phyloP scores from a whole-genome alignment of 2,797 vertebrate genomes.

The Clamator glandarius region DNA sequence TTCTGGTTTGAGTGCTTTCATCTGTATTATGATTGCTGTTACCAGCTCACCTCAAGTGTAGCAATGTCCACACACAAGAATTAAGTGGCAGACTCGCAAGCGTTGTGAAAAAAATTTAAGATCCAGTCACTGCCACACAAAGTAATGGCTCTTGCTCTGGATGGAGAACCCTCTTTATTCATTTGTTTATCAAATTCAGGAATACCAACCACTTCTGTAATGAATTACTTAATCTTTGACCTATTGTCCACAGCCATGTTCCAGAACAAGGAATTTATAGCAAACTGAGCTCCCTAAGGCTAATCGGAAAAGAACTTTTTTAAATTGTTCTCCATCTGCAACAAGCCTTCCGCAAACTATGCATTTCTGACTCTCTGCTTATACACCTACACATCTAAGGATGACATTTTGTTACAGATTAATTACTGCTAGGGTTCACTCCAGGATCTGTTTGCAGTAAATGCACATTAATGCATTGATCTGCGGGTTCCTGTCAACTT shows the following conservation, averaged over 20 bases:
- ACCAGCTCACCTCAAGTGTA: background rate
- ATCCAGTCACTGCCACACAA: background rate
- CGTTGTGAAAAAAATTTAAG: background rate
- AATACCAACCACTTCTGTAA: conserved; percentile 16
- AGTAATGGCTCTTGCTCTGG: background rate
- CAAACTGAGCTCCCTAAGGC: conserved; percentile 65
- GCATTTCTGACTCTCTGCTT: conserved; percentile 53
- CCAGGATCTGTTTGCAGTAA: conserved; percentile 19
- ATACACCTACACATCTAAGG: conserved; percentile 33
- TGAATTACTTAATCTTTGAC: conserved; percentile 59
- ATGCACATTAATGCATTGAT: background rate
- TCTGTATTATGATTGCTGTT: background rate
- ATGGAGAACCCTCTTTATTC: conserved; percentile 15
- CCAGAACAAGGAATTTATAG: conserved; percentile 62
- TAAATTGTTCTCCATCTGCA: conserved; percentile 23
- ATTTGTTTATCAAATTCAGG: conserved; percentile 59
- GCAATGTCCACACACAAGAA: background rate
- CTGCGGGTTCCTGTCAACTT: conserved; percentile 10
- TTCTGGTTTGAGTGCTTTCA: background rate
- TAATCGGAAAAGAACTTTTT: conserved; percentile 63
- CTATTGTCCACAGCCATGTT: conserved; percentile 55
- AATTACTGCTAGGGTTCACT: conserved; percentile 48
- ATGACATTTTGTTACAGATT: conserved; percentile 61
- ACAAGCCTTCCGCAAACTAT: conserved; percentile 40
- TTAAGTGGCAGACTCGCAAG: background rate